Evolutionary conservation across 92 coral and sea anemone genomes (phyloP), one percentile per base, ranked within the genome.

Genomic region (Metridium senile): DNA sequence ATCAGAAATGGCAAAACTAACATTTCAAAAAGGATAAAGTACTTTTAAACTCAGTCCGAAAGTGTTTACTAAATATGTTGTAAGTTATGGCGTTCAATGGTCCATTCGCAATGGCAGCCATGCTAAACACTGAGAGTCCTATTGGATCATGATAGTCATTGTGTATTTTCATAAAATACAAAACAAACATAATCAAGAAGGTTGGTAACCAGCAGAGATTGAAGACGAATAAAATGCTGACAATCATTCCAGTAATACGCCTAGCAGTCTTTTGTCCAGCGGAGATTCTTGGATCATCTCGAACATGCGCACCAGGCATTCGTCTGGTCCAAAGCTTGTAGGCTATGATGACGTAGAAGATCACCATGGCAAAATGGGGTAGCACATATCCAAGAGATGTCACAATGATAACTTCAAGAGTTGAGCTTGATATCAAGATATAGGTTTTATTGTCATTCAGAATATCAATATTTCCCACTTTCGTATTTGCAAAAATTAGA

Each of bases 241-340:
- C 23, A 20, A 81, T 62, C 79, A 72, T 81, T 7, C 28, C 20
- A 9, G 74, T 81, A 64, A 72, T 39, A 61, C 32, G 71, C 51
- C 70, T 64, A 8, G 79, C 79, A 30, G 61, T 47, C 34, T 67
- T 20, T 9, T 68, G 74, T n/a, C 0, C 58, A 25, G 52, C 65
- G 73, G 8, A 58, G 11, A 0, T 23, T 22, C 26, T 6, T 23
- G 32, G 72, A 30, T 33, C 53, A 18, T 32, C 18, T 4, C 2
- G 65, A 9, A 54, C 66, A 27, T 31, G 43, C 45, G 64, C 75
- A 2, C 86, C 86, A 31, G 86, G 86, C 0, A 81, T 4, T 19
- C 49, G 74, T 43, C 86, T 73, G 33, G 49, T 74, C 74, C 86
- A 81, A 1, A 81, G 80, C 17, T 25, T 76, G 22, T 81, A 74